Evolutionary conservation across 1,140 invertebrate genomes (phyloP), one percentile per base, ranked within the genome.

Genomic region (Drosophila auraria): DNA sequence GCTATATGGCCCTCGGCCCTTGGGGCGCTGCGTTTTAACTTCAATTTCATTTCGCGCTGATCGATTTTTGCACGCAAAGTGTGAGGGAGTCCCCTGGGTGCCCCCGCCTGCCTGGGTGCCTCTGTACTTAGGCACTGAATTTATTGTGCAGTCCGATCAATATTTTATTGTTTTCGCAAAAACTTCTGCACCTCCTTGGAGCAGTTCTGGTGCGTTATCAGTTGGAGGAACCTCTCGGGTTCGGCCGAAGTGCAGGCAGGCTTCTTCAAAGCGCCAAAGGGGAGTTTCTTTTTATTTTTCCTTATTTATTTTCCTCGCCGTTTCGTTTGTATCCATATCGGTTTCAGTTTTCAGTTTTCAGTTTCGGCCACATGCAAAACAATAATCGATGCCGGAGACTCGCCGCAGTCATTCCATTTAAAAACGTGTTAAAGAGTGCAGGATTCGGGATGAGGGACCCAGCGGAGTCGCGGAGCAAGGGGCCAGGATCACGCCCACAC

Each of bases 21-120:
- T 72, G 65, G 56, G 79, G 86, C 86, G 56, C 47, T 76, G 76
- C 71, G 58, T 80, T 89, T 86, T 69, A 90, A 91, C 82, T 90
- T 90, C 86, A 90, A 90, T 90, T 90, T 91, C 86, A 90, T 91
- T 90, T 91, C 64, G 79, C 69, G 70, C 87, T 90, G 86, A 90
- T 90, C 87, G 86, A 91, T 90, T 90, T 91, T 89, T 86, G 86
- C 86, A 89, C 82, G 86, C 86, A 89, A 89, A 89, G 86, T 90
- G 86, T 89, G 86, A 89, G 84, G 86, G 84, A 87, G 81, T 84
- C 81, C 57, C 38, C 36, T 2, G n/a, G 17, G 11, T 33, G 27
- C 20, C 14, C 15, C 15, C 25, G 30, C 23, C 17, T 27, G 27
- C 45, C 54, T 15, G 27, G 25, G 36, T 69, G 66, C 61, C 71